Evolutionary conservation across 2,888 invertebrate species (phyloP), one percentile per base, ranked within the genome.

Genomic region (Smittia sp.): DNA sequence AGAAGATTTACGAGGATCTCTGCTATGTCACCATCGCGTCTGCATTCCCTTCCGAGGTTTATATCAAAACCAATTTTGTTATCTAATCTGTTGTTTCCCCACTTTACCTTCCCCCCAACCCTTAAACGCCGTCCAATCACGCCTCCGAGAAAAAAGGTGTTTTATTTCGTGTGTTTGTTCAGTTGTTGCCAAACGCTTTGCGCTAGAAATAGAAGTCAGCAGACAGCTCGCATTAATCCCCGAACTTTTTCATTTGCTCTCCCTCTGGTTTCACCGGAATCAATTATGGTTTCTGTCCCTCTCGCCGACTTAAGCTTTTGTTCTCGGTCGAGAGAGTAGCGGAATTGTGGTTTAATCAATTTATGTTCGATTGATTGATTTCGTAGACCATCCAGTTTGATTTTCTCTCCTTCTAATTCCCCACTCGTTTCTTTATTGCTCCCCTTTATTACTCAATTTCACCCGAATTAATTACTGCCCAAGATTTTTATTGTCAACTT

Each of bases 1-100:
- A 92, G 81, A 91, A 92, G 83, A 90, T 93, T 79, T 94, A 94
- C 82, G 93, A 93, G 83, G 92, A 93, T 83, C 87, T 94, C 78
- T 93, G 93, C 86, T 93, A 92, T 83, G 91, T 93, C 80, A 92
- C 91, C 80, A 90, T 92, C 83, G 86, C 90, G 77, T 87, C 89
- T 77, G 83, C 86, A 77, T 83, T 85, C 80, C 87, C 89, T 25
- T 58, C 38, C 77, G 90, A 90, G 90, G 90, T 90, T 76, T 73
- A 74, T 75, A 75, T 74, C 73, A 46, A 46, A n/a, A 46, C 2
- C 32, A 32, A 32, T 32, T 46, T 46, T 46, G 46, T 46, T 46
- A 46, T 46, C 46, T 46, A 46, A 46, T 46, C 46, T 46, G 46
- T 46, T 32, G 9, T 32, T 9, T 9, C 73, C 75, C 63, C 46